Percentiles rank a stretch among this genome's conserved stretches.
phyloP scores from a whole-genome alignment of 2,797 vertebrate genomes.

The Lacerta agilis region DNA sequence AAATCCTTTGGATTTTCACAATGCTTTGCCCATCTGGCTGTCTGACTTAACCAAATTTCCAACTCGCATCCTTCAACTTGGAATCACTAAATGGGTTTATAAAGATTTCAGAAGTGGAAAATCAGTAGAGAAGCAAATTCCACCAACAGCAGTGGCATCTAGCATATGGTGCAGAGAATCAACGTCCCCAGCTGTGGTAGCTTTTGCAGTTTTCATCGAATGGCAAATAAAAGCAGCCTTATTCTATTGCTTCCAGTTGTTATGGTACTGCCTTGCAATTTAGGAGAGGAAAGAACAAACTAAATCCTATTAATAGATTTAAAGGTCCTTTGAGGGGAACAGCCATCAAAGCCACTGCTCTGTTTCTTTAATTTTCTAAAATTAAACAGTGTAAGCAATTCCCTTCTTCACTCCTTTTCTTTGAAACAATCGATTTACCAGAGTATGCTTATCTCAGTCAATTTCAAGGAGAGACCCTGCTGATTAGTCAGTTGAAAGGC shows the following conservation, averaged over 20 bases:
- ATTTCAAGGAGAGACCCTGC: background rate
- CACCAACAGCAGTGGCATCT: background rate
- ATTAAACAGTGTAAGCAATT: background rate
- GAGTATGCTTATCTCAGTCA: background rate
- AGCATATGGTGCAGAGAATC: conserved; percentile 11
- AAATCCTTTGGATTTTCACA: background rate
- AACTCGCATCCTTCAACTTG: background rate
- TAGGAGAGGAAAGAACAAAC: background rate
- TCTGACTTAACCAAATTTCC: background rate
- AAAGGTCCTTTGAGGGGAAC: background rate
- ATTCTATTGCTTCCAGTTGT: conserved; percentile 4
- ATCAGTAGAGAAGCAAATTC: background rate
- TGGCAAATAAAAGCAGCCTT: background rate
- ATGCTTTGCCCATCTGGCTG: background rate
- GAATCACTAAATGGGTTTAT: conserved; percentile 13
- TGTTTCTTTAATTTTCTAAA: background rate
- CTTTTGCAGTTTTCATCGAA: conserved; percentile 3
- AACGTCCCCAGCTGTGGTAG: background rate
- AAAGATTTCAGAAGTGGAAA: background rate
- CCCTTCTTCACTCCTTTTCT: background rate
- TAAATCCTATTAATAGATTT: conserved; percentile 6
- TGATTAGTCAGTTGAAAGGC: conserved; percentile 12
- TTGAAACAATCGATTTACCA: too few species aligned
- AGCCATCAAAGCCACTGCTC: background rate
- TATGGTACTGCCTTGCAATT: background rate